These are phyloP conservation scores for Alloplasta piceator DNA, from an alignment of 2,888 invertebrate genomes.

Conservation along the genomic window DNA sequence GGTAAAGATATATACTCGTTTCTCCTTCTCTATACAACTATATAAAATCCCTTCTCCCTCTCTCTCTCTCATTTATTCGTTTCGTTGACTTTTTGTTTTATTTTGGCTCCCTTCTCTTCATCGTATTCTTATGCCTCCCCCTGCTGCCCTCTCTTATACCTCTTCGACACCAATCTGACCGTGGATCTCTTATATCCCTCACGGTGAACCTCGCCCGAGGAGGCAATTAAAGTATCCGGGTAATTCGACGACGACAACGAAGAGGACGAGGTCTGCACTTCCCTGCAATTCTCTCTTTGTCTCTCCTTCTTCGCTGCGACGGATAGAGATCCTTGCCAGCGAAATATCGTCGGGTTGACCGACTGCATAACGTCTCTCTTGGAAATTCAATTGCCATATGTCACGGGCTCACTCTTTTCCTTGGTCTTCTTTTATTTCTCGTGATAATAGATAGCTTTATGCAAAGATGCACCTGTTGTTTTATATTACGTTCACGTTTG, in stretches of 20 bases:
- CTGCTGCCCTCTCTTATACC: slow-evolving; percentile 57
- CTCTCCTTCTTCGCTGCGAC: slow-evolving; percentile 21
- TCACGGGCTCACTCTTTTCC: slow-evolving; percentile 28
- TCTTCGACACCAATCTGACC: slow-evolving; percentile 65
- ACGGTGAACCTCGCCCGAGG: slow-evolving; percentile 73
- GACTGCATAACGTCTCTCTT: slow-evolving; percentile 57
- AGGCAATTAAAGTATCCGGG: slow-evolving; percentile 81
- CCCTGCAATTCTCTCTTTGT: background rate
- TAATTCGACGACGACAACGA: slow-evolving; percentile 72
- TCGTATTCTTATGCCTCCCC: slow-evolving; percentile 50
- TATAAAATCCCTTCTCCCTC: background rate
- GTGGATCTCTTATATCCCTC: slow-evolving; percentile 68
- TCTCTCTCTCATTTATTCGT: slow-evolving; percentile 16
- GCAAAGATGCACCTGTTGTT: too few species aligned
- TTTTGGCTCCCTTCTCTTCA: slow-evolving; percentile 58
- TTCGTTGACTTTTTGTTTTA: slow-evolving; percentile 57
- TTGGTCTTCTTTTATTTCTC: background rate
- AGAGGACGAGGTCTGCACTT: slow-evolving; percentile 29
- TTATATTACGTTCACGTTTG: too few species aligned
- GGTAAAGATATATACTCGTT: slow-evolving; percentile 70
- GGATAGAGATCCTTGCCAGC: slow-evolving; percentile 61
- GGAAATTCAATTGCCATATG: slow-evolving; percentile 62
- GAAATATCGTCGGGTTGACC: slow-evolving; percentile 63
- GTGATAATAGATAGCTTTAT: slow-evolving; percentile 6
- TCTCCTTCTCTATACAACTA: slow-evolving; percentile 65